Conservation (phyloP, 2,113 vertebrate genomes). For the Atractosteus spatula region DNA sequence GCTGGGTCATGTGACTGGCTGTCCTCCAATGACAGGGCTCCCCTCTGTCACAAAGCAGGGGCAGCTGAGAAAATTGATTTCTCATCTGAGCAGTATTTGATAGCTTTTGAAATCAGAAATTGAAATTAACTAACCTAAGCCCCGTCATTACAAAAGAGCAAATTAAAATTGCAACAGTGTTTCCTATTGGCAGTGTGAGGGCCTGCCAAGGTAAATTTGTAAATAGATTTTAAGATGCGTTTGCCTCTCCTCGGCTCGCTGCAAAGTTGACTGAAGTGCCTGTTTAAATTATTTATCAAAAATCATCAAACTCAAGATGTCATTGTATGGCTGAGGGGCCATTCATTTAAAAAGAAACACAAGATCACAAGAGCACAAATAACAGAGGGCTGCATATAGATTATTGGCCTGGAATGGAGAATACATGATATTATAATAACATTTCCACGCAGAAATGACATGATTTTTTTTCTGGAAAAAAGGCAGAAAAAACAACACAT, state of each 20-base stretch:
- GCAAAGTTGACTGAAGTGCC: conserved; percentile 55
- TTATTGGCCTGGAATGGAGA: conserved; percentile 7
- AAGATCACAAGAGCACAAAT: conserved; percentile 1
- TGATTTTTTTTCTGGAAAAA: background rate
- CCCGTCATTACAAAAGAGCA: conserved; percentile 97
- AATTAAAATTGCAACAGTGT: conserved; percentile 91
- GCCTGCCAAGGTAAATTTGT: conserved; percentile 86
- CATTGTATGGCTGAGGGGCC: conserved; percentile 31
- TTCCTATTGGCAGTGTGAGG: conserved; percentile 78
- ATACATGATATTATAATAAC: conserved; percentile 17
- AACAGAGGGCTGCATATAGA: conserved; percentile 14
- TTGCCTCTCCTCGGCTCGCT: conserved; percentile 46
- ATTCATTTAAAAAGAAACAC: conserved; percentile 19
- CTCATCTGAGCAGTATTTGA: conserved; percentile 99
- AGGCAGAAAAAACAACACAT: background rate
- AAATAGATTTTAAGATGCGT: conserved; percentile 82
- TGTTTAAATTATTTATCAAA: conserved; percentile 73
- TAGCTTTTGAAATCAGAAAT: conserved; percentile 99
- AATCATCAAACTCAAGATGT: conserved; percentile 55
- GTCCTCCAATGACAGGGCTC: conserved; percentile 75
- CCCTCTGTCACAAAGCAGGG: conserved; percentile 85
- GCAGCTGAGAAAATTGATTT: conserved; percentile 99
- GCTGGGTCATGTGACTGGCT: conserved; percentile 77
- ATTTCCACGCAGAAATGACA: conserved; percentile 9
- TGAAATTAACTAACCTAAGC: conserved; percentile 99